Base-by-base conservation (phyloP, 1,140 invertebrate species). In the Calephelis nemesis region DNA sequence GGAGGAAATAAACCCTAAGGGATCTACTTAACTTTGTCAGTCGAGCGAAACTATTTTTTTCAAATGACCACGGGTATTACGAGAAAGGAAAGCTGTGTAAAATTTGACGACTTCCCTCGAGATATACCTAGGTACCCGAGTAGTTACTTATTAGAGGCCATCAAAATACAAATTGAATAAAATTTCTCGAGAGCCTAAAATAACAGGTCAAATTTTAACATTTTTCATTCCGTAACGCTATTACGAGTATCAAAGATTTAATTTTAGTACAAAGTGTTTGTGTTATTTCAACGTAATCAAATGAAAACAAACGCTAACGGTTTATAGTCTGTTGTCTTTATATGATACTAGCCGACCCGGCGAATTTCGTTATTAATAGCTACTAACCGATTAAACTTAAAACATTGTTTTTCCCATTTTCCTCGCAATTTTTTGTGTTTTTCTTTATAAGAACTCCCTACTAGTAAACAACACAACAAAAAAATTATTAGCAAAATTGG, bases 121-220 rank as follows among this genome's bases (percentile, higher is more conserved):
- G 65, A 68, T 71, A 63, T 71, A n/a, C n/a, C n/a, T n/a, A 60
- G 45, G 62, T 50, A 50, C 70, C n/a, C 58, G 11, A 60, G 70
- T 68, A 71, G 62, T 67, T 71, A 54, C 58, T 66, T 71, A 71
- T 67, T 67, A 71, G 58, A 52, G 67, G 62, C 63, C 63, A 62
- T 52, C 58, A 71, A n/a, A 71, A 71, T 71, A 62, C 67, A 71
- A 71, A 71, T 71, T 67, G 65, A 62, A 65, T 67, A 62, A 49
- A 50, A 62, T 67, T 67, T 67, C 62, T 67, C 69, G 62, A 45
- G 65, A 58, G 69, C 30, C 47, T 60, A 42, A 71, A 19, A 5
- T 50, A 50, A 49, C 58, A 60, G 39, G 58, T 60, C 12, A 60
- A 58, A 60, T 40, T 60, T 60, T 60, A 40, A 60, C 30, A 60